Evolutionary conservation across 1,140 invertebrate species (phyloP), one percentile per base, ranked within the genome.

Genomic region (Aphaenogaster floridana): DNA sequence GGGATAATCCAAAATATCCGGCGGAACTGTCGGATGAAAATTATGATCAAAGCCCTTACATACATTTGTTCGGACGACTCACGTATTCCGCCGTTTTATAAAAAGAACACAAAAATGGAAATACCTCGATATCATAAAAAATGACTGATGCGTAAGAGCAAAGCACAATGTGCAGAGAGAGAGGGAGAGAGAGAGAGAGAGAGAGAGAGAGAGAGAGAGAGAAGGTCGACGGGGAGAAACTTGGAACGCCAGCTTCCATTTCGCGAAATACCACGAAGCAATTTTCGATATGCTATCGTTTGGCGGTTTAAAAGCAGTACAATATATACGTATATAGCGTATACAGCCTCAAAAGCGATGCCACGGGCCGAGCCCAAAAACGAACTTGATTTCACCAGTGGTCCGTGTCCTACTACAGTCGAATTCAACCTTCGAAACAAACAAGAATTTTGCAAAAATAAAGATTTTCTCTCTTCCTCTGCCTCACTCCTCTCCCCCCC

Each of bases 1-100:
- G 42, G 97, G 97, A 92, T 97, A 97, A 96, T 98, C 98, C 92
- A 98, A 95, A 90, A 98, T 98, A 94, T 98, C 97, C 21, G 98
- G 98, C 15, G 98, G 98, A 78, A 99, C 98, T 98, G 96, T 59
- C 54, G 42, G 15, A 61, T 48, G 21, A 68, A 64, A 50, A 72
- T 86, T 68, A 52, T 45, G n/a, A 76, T 77, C 28, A 15, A 9
- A 45, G 34, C 11, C 39, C 5, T 69, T n/a, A 21, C 57, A 64
- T 81, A 11, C 28, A 71, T 72, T 69, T 39, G 13, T 21, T 36
- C 7, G 15, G 7, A 8, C 69, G 21, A 36, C 7, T 69, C 66
- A 13, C 21, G 45, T 52, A 50, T 52, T 17, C 28, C 8, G 21
- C 13, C 11, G 52, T 28, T 42, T 77, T 59, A 59, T 42, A 74